phyloP scores from a whole-genome alignment of 2,113 vertebrate species.

The Chrysochloris asiatica region DNA sequence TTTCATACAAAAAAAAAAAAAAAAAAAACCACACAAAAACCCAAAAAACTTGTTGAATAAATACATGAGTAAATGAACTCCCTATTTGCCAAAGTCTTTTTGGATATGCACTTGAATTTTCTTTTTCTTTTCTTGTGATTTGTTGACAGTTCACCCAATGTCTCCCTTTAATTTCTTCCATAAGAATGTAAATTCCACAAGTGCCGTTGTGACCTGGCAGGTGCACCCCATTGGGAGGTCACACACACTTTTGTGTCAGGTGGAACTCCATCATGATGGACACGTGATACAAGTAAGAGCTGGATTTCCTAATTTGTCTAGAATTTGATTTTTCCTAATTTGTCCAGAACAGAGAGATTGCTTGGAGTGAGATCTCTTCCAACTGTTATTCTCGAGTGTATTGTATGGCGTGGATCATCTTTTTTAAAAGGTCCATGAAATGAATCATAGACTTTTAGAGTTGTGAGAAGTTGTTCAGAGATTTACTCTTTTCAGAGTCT shows the following conservation, averaged over 20 bases:
- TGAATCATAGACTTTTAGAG: neutral
- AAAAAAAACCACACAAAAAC: too few relatives aligned
- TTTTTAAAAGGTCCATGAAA: neutral
- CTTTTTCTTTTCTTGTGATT: neutral
- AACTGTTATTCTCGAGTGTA: neutral
- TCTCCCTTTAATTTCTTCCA: conserved; percentile 65
- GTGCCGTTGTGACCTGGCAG: conserved; percentile 78
- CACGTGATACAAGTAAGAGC: conserved; percentile 76
- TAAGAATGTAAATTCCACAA: conserved; percentile 36
- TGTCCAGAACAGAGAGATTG: neutral
- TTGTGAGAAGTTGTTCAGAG: too few relatives aligned
- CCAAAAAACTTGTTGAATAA: neutral
- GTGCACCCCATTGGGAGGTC: neutral
- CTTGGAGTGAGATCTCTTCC: neutral
- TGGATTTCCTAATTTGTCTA: neutral
- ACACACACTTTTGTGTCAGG: conserved; percentile 79
- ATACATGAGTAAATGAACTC: neutral
- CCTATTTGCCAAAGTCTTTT: neutral
- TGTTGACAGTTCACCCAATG: conserved; percentile 81
- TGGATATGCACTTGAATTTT: neutral
- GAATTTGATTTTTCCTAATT: neutral
- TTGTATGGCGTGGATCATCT: neutral
- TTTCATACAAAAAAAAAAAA: conserved; percentile 6
- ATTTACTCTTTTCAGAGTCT: too few relatives aligned
- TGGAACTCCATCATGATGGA: conserved; percentile 61